Evolutionary conservation across 2,797 vertebrate species (phyloP).

Genomic region (Rousettus madagascariensis): DNA sequence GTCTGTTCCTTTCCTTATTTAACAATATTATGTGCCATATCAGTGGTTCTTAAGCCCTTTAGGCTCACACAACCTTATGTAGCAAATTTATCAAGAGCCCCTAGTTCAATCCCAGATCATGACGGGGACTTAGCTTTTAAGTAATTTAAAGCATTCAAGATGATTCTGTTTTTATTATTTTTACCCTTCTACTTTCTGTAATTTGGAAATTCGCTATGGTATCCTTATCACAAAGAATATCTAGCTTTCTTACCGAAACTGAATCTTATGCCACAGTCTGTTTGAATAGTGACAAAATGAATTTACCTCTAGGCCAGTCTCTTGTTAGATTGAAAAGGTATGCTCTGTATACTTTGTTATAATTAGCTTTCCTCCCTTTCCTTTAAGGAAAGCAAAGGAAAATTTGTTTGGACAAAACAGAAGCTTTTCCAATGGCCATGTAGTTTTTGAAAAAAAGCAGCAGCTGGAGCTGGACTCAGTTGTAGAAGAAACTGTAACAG

Average conservation of each 20-base stretch:
- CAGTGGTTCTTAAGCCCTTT: background rate
- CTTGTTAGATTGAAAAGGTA: slow-evolving; percentile 32
- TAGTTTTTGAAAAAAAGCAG: slow-evolving; percentile 79
- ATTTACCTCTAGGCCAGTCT: slow-evolving; percentile 20
- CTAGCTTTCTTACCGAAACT: background rate
- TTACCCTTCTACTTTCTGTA: slow-evolving; percentile 14
- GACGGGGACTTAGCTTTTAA: slow-evolving; percentile 38
- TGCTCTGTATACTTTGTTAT: background rate
- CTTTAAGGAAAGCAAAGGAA: slow-evolving; percentile 85
- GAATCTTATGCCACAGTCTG: background rate
- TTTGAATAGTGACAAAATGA: background rate
- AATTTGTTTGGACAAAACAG: slow-evolving; percentile 82
- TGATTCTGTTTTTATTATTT: slow-evolving; percentile 43
- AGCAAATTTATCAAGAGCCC: background rate
- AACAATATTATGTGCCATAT: background rate
- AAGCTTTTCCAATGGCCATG: slow-evolving; percentile 73
- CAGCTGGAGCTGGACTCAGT: slow-evolving; percentile 80
- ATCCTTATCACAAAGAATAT: slow-evolving; percentile 22
- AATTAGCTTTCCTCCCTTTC: slow-evolving; percentile 16
- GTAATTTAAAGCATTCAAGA: slow-evolving; percentile 8
- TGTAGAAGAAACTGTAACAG: slow-evolving; percentile 85
- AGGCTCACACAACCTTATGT: background rate
- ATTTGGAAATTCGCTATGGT: background rate
- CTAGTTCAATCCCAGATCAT: slow-evolving; percentile 18
- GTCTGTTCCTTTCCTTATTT: slow-evolving; percentile 23